Evolutionary conservation across 2,113 vertebrate genomes (phyloP).

Genomic region (Sapayoa aenigma): DNA sequence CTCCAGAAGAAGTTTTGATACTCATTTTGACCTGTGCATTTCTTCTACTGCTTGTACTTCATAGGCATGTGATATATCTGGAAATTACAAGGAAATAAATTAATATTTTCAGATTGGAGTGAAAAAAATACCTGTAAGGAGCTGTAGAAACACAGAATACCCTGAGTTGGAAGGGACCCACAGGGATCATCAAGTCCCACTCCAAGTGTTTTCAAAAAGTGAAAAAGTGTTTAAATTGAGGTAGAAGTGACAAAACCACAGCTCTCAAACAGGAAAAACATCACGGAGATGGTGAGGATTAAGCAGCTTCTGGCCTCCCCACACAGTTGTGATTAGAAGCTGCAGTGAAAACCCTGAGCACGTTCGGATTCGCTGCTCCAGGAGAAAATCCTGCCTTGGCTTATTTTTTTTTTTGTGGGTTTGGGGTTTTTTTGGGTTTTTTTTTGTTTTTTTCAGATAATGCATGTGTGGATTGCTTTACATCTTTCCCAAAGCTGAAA

Average conservation of each 20-base stretch:
- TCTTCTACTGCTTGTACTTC: neutral
- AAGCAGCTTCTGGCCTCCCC: neutral
- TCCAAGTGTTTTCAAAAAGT: neutral
- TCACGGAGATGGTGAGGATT: neutral
- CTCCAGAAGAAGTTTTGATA: neutral
- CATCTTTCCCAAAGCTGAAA: neutral
- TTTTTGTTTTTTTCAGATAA: neutral
- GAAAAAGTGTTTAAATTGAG: neutral
- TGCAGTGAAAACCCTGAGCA: neutral
- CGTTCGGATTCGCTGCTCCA: neutral
- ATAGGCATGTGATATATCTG: neutral
- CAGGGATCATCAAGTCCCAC: neutral
- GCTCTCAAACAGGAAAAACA: neutral
- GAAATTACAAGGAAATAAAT: neutral
- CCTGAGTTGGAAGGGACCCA: neutral
- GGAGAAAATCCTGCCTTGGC: neutral
- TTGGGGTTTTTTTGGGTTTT: too few relatives aligned
- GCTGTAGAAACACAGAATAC: neutral
- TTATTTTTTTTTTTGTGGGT: neutral
- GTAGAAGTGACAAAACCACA: neutral
- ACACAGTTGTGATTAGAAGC: accelerated
- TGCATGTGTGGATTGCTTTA: accelerated
- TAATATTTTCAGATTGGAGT: neutral
- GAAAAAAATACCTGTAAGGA: neutral
- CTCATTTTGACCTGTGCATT: neutral